Conservation (phyloP, 1,140 invertebrate genomes). For the Lepidurus apus region DNA sequence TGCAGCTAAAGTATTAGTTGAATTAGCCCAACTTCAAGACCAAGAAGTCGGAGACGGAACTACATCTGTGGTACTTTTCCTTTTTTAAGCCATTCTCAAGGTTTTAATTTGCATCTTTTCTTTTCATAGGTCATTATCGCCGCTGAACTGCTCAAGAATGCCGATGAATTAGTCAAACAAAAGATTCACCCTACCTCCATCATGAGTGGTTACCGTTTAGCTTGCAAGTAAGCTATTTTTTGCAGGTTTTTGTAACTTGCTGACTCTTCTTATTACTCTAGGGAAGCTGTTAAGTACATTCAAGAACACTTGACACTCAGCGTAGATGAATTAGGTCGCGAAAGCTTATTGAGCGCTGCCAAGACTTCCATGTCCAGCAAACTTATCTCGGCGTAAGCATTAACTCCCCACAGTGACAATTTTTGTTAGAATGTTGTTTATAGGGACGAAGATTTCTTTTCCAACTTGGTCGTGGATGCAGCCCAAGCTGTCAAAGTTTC, state of each 20-base stretch:
- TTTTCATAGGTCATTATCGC: slow-evolving; percentile 64
- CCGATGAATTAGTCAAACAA: slow-evolving; percentile 97
- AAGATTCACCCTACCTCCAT: slow-evolving; percentile 99
- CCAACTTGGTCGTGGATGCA: slow-evolving; percentile 94
- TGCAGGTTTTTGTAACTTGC: background rate
- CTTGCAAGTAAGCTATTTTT: slow-evolving; percentile 74
- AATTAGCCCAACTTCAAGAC: slow-evolving; percentile 95
- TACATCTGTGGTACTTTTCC: slow-evolving; percentile 83
- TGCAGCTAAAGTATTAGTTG: slow-evolving; percentile 92
- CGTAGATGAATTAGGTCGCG: slow-evolving; percentile 80
- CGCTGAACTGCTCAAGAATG: slow-evolving; percentile 83
- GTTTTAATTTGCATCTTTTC: background rate
- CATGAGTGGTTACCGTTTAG: slow-evolving; percentile 94
- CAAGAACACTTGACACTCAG: slow-evolving; percentile 87
- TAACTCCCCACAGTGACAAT: background rate
- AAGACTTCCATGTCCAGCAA: slow-evolving; percentile 99
- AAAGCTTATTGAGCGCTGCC: slow-evolving; percentile 86
- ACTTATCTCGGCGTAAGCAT: slow-evolving; percentile 88
- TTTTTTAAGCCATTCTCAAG: background rate
- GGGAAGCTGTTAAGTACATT: slow-evolving; percentile 94
- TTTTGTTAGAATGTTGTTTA: slow-evolving; percentile 33
- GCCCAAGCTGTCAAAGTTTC: slow-evolving; percentile 72
- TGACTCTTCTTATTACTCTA: slow-evolving; percentile 42
- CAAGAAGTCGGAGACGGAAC: slow-evolving; percentile 99
- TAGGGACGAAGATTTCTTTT: slow-evolving; percentile 92